phyloP scores from a whole-genome alignment of 2,113 vertebrate genomes.

The Ascaphus truei region DNA sequence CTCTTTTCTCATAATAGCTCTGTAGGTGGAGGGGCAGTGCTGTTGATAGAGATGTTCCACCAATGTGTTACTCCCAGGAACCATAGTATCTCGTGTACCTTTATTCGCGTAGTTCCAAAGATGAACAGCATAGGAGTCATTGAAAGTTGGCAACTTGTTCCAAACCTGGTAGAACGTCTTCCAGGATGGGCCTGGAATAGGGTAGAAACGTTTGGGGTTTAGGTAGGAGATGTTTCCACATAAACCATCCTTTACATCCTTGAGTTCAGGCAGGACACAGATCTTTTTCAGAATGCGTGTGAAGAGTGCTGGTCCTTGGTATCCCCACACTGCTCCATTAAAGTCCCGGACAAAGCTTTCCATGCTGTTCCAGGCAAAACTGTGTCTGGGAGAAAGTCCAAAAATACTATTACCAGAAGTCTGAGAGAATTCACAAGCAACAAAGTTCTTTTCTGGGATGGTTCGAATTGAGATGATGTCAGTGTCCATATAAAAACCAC shows the following conservation, averaged over 20 bases:
- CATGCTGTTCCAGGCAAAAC: conserved; percentile 69
- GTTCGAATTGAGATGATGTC: conserved; percentile 67
- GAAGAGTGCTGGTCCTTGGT: conserved; percentile 63
- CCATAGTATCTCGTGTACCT: conserved; percentile 40
- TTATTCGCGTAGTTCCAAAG: conserved; percentile 73
- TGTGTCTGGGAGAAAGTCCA: conserved; percentile 59
- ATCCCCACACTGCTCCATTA: conserved; percentile 61
- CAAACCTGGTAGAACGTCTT: conserved; percentile 59
- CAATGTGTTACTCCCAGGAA: conserved; percentile 55
- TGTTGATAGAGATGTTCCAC: conserved; percentile 58
- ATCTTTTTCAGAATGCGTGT: conserved; percentile 58
- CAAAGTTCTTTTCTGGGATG: conserved; percentile 57
- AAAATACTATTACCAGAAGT: conserved; percentile 65
- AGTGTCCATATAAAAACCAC: conserved; percentile 68
- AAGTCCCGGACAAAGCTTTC: conserved; percentile 68
- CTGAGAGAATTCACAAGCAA: conserved; percentile 54
- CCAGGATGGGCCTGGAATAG: conserved; percentile 57
- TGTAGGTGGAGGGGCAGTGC: conserved; percentile 60
- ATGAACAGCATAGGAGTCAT: conserved; percentile 59
- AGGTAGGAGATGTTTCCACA: conserved; percentile 64
- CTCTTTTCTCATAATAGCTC: conserved; percentile 47
- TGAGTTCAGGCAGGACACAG: conserved; percentile 57
- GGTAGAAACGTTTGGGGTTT: conserved; percentile 66
- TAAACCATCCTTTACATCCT: conserved; percentile 47
- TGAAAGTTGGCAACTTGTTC: conserved; percentile 52